Base-by-base conservation (phyloP, 2,797 vertebrate species). In the Acrossocheilus wenchowensis region DNA sequence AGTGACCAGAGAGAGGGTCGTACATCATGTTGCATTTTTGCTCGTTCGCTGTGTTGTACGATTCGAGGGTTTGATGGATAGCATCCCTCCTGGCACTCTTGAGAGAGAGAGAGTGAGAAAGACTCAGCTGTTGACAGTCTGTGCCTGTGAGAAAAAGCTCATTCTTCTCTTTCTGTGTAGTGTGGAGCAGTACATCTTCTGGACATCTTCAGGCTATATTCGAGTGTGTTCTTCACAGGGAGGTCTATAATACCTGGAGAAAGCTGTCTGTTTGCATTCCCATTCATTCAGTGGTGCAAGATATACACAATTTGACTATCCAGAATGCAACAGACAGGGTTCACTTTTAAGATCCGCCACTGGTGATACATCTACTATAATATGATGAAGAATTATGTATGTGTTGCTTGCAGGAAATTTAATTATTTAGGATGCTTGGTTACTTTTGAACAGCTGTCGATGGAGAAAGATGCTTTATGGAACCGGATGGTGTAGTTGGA, bases 1-100 rank as follows among this genome's bases (percentile, higher is more conserved):
- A 90, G 90, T 90, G 92, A 91, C 92, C 92, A 90, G 92, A 93
- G 92, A 91, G 90, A 89, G 84, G 83, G 81, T 89, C 94, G 94
- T 95, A 94, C 93, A 95, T 95, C 95, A 94, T 90, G 80, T 57
- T 54, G 73, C n/a, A 71, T 39, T 89, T 91, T 90, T 78, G 17
- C 62, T 79, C 73, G 86, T 83, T 26, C 73, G 83, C 88, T 90
- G 82, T 91, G 89, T 89, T 90, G 89, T 92, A 87, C 87, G 81
- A 92, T 90, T 93, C 92, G 92, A 94, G 89, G 80, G 88, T 80
- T 91, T 94, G 95, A 95, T 95, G 91, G 94, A 95, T 95, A 92
- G 89, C 85, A 90, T 50, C 72, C 92, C 89, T 89, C 90, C n/a
- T 57, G 54, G 82, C 60, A 8, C 78, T 64, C 39, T 43, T 23